phyloP scores from a whole-genome alignment of 37 sponge, comb jelly and placozoan genomes.

The Halisarca cf. caerulea region DNA sequence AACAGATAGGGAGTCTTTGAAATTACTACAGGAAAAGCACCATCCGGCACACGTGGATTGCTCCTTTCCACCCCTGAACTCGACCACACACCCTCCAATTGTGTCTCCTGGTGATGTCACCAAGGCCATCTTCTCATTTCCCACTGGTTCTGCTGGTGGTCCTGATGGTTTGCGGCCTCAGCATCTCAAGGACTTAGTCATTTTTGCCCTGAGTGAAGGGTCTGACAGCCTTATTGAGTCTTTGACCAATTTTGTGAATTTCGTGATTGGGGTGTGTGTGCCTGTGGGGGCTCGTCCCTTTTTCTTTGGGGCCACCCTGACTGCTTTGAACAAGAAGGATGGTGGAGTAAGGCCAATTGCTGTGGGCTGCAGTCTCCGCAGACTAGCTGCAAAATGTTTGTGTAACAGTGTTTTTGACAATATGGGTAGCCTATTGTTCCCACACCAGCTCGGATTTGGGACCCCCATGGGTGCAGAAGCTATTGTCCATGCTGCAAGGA shows the following conservation, averaged over 20 bases:
- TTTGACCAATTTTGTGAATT: neutral
- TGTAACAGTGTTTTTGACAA: neutral
- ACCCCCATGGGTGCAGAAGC: neutral
- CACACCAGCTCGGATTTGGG: neutral
- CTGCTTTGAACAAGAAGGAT: conserved; percentile 15
- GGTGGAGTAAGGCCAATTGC: neutral
- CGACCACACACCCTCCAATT: too few species aligned
- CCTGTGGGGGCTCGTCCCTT: neutral
- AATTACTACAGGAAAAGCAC: neutral
- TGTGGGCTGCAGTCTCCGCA: neutral
- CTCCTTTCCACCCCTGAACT: neutral
- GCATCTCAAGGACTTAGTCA: neutral
- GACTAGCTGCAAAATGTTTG: neutral
- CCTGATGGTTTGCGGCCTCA: conserved; percentile 14
- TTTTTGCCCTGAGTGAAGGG: neutral
- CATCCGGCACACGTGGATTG: neutral
- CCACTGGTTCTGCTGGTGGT: neutral
- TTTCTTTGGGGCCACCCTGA: conserved; percentile 18
- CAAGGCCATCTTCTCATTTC: neutral
- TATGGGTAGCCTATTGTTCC: conserved; percentile 2
- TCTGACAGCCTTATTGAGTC: neutral
- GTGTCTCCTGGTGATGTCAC: neutral
- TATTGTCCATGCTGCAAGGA: neutral
- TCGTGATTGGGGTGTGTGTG: neutral
- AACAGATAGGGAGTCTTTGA: neutral